phyloP scores from a whole-genome alignment of 2,113 vertebrate genomes.

The Gallinago paraguaiae region DNA sequence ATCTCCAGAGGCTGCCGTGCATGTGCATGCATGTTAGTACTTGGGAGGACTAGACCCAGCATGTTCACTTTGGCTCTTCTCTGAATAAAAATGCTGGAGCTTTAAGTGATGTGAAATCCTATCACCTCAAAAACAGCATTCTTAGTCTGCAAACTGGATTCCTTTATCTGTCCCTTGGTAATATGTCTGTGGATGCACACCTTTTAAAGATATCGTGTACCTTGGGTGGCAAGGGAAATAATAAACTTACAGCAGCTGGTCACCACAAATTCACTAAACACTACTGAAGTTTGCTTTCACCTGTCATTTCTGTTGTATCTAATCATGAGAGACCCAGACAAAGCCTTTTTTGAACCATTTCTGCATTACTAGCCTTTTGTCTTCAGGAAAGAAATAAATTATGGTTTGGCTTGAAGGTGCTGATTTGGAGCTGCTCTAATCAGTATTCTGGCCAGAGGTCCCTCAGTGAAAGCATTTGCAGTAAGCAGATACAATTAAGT shows the following conservation, averaged over 20 bases:
- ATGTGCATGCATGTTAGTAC: neutral
- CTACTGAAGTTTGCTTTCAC: neutral
- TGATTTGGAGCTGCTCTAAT: neutral
- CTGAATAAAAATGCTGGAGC: neutral
- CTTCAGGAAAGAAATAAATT: neutral
- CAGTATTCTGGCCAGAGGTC: neutral
- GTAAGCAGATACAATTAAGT: neutral
- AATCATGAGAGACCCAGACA: neutral
- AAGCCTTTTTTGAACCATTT: neutral
- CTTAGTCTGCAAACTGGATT: neutral
- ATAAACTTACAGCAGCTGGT: neutral
- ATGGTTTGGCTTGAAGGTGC: neutral
- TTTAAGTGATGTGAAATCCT: neutral
- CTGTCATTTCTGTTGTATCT: neutral
- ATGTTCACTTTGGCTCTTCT: neutral
- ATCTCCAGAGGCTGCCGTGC: neutral
- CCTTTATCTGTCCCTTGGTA: neutral
- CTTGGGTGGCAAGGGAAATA: neutral
- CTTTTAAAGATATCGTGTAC: neutral
- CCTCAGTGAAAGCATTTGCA: neutral
- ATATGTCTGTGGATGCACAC: rapidly evolving
- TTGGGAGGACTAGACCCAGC: neutral
- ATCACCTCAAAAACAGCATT: neutral
- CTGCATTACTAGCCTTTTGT: neutral
- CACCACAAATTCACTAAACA: neutral